These are phyloP conservation scores for Hyles lineata DNA, from an alignment of 2,888 invertebrate genomes.

Conservation along the genomic window DNA sequence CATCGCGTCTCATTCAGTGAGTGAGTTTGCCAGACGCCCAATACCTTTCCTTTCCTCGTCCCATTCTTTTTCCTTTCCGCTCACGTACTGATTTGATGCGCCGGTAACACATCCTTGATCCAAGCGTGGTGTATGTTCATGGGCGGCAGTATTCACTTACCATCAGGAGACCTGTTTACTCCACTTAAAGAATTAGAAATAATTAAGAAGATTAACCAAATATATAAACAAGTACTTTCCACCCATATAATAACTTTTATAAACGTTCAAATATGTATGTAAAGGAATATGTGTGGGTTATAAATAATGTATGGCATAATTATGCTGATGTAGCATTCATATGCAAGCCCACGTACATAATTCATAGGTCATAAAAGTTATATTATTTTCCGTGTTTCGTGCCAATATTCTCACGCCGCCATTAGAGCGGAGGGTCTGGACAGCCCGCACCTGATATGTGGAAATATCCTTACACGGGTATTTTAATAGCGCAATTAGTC, in stretches of 20 bases:
- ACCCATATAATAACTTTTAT: not conserved
- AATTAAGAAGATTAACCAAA: too few relatives aligned
- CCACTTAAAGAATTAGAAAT: too few relatives aligned
- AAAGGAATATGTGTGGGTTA: slow-evolving; percentile 6
- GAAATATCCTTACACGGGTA: not conserved
- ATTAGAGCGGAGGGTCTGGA: not conserved
- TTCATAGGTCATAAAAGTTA: slow-evolving; percentile 30
- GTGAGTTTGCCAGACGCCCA: too few relatives aligned
- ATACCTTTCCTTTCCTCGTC: too few relatives aligned
- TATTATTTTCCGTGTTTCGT: slow-evolving; percentile 15
- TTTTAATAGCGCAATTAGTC: not conserved
- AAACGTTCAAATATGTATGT: slow-evolving; percentile 21
- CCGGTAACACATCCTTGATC: too few relatives aligned
- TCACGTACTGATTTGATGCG: too few relatives aligned
- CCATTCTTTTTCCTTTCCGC: too few relatives aligned
- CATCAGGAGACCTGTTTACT: too few relatives aligned
- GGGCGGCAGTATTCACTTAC: too few relatives aligned
- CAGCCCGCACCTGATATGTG: not conserved
- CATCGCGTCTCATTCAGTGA: too few relatives aligned
- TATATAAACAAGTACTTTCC: not conserved
- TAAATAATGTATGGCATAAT: slow-evolving; percentile 30
- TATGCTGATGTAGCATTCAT: slow-evolving; percentile 22
- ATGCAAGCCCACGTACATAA: slow-evolving; percentile 24
- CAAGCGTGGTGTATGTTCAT: too few relatives aligned
- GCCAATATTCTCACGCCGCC: not conserved